Evolutionary conservation across 2,797 vertebrate species (phyloP).

Genomic region (Hirundo rustica): DNA sequence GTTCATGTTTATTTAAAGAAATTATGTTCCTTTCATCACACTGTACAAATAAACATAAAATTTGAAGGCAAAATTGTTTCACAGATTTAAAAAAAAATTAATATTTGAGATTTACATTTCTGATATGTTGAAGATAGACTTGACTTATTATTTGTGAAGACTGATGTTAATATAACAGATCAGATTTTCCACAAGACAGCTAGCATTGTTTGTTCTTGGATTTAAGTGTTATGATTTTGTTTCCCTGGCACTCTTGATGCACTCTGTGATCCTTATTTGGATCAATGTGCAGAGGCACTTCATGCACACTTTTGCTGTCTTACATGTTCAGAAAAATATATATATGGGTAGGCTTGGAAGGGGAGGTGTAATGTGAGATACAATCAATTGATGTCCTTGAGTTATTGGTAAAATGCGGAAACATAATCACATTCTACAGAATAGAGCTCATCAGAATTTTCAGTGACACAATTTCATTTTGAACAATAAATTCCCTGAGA

Average conservation of each 20-base stretch:
- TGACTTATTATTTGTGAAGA: not conserved
- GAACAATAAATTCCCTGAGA: not conserved
- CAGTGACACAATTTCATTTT: not conserved
- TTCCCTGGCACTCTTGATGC: not conserved
- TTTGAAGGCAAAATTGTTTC: not conserved
- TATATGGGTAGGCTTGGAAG: not conserved
- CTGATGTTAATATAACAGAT: not conserved
- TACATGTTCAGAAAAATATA: not conserved
- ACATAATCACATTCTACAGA: not conserved
- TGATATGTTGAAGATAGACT: not conserved
- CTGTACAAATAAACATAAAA: not conserved
- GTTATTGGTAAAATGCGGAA: not conserved
- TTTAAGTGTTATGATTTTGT: not conserved
- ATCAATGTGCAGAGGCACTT: not conserved
- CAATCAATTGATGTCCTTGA: not conserved
- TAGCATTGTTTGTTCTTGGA: not conserved
- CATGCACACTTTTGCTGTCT: not conserved
- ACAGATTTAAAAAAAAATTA: too few relatives aligned
- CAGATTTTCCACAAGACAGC: not conserved
- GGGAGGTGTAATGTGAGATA: not conserved
- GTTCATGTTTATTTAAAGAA: conserved; percentile 6
- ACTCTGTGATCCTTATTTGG: not conserved
- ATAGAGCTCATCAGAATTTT: not conserved
- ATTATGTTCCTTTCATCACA: not conserved
- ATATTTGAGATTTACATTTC: not conserved